Base-by-base conservation (phyloP, 2,797 vertebrate genomes). In the Gallinago solitaria region DNA sequence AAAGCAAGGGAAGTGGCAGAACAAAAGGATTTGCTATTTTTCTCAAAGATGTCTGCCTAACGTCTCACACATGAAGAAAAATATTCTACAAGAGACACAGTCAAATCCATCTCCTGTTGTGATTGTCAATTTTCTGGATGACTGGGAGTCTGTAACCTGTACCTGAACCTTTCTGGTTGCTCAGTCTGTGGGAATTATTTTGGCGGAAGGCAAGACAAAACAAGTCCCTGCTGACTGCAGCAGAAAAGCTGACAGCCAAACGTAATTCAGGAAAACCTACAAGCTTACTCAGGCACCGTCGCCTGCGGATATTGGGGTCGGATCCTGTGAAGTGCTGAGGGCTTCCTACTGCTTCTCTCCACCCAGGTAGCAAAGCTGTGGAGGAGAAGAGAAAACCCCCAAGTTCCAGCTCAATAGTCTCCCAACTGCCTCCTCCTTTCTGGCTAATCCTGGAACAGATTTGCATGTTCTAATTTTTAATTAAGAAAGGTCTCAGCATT, bases 111-210 rank as follows among this genome's bases (percentile, higher is more conserved):
- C 51, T 86, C 74, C 75, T 28, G 76, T 53, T 88, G 92, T 24
- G 51, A 96, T 63, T 83, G 87, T 90, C 96, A 85, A 61, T 93
- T 95, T 97, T 97, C 95, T 87, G 93, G 96, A 84, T 97, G 96
- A 96, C 90, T 94, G 90, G 27, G 80, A 86, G 93, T 96, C 97
- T 96, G 92, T 98, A 98, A 98, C 98, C 98, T 84, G 93, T 59
- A 35, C 69, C 83, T 98, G 98, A 98, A 97, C 98, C 94, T 89
- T 67, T 50, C 77, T 33, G 56, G 76, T 95, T 81, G 83, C 96
- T 97, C 97, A 81, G 88, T 92, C 96, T 93, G 92, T 97, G 97
- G 97, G 98, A 98, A 97, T 95, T 88, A 78, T 87, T 82, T 65
- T 91, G 96, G 95, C 35, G 94, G 56, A 81, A 92, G 96, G 97